Percentiles rank a stretch among this genome's conserved stretches.
Evolutionary conservation across 2,888 invertebrate genomes (phyloP).

Genomic region (Pandemis corylana): DNA sequence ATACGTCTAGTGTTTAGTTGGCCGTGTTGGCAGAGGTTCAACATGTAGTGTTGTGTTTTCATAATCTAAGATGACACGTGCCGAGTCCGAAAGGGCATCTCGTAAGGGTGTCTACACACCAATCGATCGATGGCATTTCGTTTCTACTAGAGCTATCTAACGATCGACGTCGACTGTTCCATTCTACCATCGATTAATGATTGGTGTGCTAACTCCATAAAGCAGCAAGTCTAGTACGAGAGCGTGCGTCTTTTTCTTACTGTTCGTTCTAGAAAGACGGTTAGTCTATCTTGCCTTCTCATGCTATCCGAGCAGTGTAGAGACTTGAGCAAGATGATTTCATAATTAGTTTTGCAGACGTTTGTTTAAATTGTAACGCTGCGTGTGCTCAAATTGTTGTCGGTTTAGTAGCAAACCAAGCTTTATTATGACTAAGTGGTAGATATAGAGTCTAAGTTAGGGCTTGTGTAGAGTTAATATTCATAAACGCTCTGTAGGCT

Average conservation of each 20-base stretch:
- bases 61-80: slow-evolving; percentile 23
- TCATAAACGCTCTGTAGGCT: too few relatives aligned
- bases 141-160: too few relatives aligned
- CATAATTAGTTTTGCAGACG: slow-evolving; percentile 28
- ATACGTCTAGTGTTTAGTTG: slow-evolving; percentile 4
- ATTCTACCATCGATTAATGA: too few relatives aligned
- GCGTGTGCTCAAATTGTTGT: neutral
- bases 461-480: too few relatives aligned
- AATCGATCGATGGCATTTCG: too few relatives aligned
- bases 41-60: slow-evolving; percentile 33
- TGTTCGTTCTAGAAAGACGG: too few relatives aligned
- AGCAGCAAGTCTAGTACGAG: too few relatives aligned
- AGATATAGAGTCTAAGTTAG: too few relatives aligned
- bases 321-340: slow-evolving; percentile 15
- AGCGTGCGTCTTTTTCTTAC: too few relatives aligned
- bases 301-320: neutral
- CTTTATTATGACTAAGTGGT: neutral
- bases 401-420: neutral
- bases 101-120: neutral
- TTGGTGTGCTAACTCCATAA: too few relatives aligned
- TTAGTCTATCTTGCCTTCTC: too few relatives aligned
- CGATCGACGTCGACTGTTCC: too few relatives aligned
- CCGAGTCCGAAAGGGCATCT: slow-evolving; percentile 8
- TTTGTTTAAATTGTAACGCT: neutral
- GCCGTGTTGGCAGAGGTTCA: slow-evolving; percentile 18